Conservation (phyloP, 2,113 vertebrate species). For the Xiphophorus maculatus region DNA sequence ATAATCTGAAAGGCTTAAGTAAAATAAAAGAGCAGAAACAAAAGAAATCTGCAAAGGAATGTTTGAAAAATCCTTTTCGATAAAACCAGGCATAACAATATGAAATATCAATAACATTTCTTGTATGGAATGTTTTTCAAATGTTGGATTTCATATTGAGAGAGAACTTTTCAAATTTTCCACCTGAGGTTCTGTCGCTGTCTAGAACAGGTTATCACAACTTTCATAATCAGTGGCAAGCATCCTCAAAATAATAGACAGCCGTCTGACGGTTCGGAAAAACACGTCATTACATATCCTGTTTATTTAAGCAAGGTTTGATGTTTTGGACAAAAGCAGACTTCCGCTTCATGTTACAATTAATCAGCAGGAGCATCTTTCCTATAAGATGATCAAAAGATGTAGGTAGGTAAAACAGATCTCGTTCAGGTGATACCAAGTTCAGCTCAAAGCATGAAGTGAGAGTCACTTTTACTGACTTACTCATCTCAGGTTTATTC, state of each 20-base stretch:
- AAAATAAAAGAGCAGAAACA: too few relatives aligned
- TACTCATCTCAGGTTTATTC: slow-evolving; percentile 66
- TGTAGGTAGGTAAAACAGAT: not conserved
- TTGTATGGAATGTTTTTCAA: not conserved
- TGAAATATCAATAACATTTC: not conserved
- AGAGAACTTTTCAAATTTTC: slow-evolving; percentile 73
- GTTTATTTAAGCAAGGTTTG: slow-evolving; percentile 65
- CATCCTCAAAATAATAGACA: slow-evolving; percentile 65
- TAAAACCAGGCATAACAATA: not conserved
- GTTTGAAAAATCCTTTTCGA: not conserved
- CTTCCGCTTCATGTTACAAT: slow-evolving; percentile 29
- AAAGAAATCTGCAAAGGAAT: too few relatives aligned
- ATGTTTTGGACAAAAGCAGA: slow-evolving; percentile 53
- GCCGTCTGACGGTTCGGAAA: slow-evolving; percentile 70
- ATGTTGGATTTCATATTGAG: slow-evolving; percentile 31
- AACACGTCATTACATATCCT: slow-evolving; percentile 76
- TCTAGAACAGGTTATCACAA: slow-evolving; percentile 61
- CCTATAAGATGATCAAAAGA: slow-evolving; percentile 38
- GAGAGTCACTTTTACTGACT: slow-evolving; percentile 73
- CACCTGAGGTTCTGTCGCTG: slow-evolving; percentile 47
- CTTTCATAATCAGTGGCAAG: slow-evolving; percentile 64
- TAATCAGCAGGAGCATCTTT: slow-evolving; percentile 56
- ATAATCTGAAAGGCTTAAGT: not conserved
- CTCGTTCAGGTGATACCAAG: slow-evolving; percentile 11
- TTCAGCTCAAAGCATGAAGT: slow-evolving; percentile 38